phyloP scores from a whole-genome alignment of 1,140 invertebrate genomes.

The Venustaconcha ellipsiformis region DNA sequence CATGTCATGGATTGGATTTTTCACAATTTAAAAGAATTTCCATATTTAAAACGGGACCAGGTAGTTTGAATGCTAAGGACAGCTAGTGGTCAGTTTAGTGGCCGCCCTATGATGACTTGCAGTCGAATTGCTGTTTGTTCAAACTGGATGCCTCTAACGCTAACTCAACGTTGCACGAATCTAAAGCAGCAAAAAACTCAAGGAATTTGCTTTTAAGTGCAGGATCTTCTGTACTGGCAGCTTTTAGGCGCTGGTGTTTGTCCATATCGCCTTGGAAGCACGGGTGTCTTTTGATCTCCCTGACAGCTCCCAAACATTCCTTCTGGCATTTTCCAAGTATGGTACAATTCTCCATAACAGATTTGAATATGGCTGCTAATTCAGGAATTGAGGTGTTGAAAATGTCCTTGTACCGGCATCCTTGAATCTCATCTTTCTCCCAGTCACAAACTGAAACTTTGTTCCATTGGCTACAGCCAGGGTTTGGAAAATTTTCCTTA shows the following conservation, averaged over 20 bases:
- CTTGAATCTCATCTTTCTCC: constrained; percentile 1
- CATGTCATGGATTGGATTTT: too few relatives aligned
- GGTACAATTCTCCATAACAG: constrained; percentile 22
- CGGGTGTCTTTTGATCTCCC: constrained; percentile 1
- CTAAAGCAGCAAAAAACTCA: too few relatives aligned
- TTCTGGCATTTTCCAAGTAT: constrained; percentile 5
- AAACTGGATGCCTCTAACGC: too few relatives aligned
- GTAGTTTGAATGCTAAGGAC: too few relatives aligned
- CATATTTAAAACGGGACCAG: too few relatives aligned
- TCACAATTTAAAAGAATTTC: too few relatives aligned
- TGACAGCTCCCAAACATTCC: constrained; percentile 9
- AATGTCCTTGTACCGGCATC: constrained; percentile 5
- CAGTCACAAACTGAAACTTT: background rate
- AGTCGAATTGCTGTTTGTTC: too few relatives aligned
- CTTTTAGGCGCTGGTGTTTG: background rate
- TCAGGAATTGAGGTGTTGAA: background rate
- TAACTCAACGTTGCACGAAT: too few relatives aligned
- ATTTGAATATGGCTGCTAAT: background rate
- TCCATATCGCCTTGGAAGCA: constrained; percentile 12
- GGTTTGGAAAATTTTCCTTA: background rate
- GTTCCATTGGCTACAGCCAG: constrained; percentile 29
- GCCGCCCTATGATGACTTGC: too few relatives aligned
- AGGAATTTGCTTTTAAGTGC: too few relatives aligned
- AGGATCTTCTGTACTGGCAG: too few relatives aligned
- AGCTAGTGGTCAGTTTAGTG: too few relatives aligned